Evolutionary conservation across 2,888 invertebrate species (phyloP).

Genomic region (Acronicta aceris): DNA sequence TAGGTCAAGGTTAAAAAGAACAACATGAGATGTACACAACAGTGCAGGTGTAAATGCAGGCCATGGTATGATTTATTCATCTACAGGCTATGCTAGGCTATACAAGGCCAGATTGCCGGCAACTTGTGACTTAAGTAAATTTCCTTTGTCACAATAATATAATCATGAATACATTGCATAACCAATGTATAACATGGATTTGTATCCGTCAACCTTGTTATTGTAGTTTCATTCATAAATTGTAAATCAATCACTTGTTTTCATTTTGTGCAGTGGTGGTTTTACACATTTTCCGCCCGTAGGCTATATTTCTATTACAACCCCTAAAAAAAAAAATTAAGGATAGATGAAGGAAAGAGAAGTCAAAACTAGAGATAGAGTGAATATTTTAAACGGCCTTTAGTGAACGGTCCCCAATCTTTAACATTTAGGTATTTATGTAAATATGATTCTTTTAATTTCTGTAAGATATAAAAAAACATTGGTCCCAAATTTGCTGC

Average conservation of each 20-base stretch:
- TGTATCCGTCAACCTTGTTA: constrained; percentile 22
- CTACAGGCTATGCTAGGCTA: constrained; percentile 47
- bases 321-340: no score
- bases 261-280: no score
- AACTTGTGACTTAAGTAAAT: constrained; percentile 43
- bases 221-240: constrained; percentile 44
- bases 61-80: constrained; percentile 36
- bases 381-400: no score
- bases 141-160: constrained; percentile 27
- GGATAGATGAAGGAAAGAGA: no score
- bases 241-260: not conserved
- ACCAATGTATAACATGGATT: constrained; percentile 28
- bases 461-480: no score
- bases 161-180: constrained; percentile 43
- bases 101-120: constrained; percentile 60
- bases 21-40: constrained; percentile 7
- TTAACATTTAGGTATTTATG: no score
- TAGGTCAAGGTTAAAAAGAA: constrained; percentile 18
- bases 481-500: no score
- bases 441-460: no score
- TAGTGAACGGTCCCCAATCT: no score
- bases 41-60: constrained; percentile 33
- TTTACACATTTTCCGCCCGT: no score
- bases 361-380: no score
- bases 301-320: no score